Conservation (phyloP, 2,888 invertebrate species). For the Idaea aversata region DNA sequence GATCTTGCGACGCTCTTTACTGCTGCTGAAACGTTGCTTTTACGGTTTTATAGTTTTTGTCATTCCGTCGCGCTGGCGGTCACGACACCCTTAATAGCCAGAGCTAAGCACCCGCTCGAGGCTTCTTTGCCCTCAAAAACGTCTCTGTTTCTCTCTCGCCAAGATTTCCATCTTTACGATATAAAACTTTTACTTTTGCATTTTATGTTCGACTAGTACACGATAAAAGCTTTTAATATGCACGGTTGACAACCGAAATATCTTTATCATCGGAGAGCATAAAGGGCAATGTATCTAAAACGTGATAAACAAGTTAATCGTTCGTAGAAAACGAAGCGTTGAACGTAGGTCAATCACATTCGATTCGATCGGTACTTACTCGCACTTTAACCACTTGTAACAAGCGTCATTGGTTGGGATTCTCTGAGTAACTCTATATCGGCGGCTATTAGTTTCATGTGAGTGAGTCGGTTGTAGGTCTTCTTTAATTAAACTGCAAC, state of each 20-base stretch:
- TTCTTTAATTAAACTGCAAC: constrained; percentile 69
- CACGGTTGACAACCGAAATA: constrained; percentile 21
- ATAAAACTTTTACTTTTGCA: constrained; percentile 57
- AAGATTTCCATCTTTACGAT: constrained; percentile 75
- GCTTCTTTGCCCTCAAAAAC: constrained; percentile 68
- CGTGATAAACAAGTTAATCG: constrained; percentile 15
- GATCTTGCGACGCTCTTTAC: constrained; percentile 79
- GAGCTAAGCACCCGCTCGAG: constrained; percentile 77
- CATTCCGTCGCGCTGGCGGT: constrained; percentile 76
- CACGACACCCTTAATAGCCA: constrained; percentile 74
- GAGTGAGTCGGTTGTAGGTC: constrained; percentile 42
- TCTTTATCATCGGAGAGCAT: constrained; percentile 15
- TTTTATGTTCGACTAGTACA: constrained; percentile 45
- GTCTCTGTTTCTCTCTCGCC: constrained; percentile 68
- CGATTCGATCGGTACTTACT: constrained; percentile 16
- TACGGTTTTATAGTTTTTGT: constrained; percentile 80
- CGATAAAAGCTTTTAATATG: constrained; percentile 23
- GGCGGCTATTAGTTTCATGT: constrained; percentile 34
- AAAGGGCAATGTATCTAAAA: constrained; percentile 6
- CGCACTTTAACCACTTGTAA: constrained; percentile 25
- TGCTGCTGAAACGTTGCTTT: constrained; percentile 79
- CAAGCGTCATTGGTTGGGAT: constrained; percentile 42
- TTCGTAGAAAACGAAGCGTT: neutral
- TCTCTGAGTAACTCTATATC: constrained; percentile 37
- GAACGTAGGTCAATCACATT: constrained; percentile 24